phyloP scores from a whole-genome alignment of 2,888 invertebrate species.

The Zygaena filipendulae region DNA sequence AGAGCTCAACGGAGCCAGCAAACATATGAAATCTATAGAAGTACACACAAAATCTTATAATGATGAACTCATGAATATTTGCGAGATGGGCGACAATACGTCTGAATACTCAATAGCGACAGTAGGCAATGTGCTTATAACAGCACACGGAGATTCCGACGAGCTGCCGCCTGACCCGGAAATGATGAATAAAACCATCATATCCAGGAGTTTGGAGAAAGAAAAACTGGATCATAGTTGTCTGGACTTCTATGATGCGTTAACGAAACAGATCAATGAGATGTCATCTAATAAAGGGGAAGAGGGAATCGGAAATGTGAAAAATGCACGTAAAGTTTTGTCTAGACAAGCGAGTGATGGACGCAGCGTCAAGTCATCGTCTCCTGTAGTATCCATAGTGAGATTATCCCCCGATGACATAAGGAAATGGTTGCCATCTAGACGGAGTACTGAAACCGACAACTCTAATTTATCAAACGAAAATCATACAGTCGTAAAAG shows the following conservation, averaged over 20 bases:
- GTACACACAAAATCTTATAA: constrained; percentile 7
- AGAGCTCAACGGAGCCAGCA: background rate
- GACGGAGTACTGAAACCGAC: too few species aligned
- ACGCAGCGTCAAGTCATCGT: too few species aligned
- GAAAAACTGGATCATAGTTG: constrained; percentile 27
- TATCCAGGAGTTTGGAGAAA: constrained; percentile 30
- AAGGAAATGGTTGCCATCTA: constrained; percentile 17
- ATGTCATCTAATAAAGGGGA: background rate
- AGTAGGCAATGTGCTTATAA: constrained; percentile 32
- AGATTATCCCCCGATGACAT: constrained; percentile 18
- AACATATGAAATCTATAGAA: background rate
- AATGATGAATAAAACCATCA: constrained; percentile 22
- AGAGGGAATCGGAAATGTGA: too few species aligned
- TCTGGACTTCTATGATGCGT: too few species aligned
- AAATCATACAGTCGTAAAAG: too few species aligned
- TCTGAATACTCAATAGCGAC: constrained; percentile 34
- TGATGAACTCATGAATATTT: constrained; percentile 7
- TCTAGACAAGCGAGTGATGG: too few species aligned
- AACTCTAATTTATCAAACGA: constrained; percentile 15
- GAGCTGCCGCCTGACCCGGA: constrained; percentile 32
- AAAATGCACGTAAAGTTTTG: too few species aligned
- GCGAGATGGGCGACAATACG: constrained; percentile 13
- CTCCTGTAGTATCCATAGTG: constrained; percentile 12
- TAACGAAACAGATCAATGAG: constrained; percentile 1
- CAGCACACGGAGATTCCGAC: constrained; percentile 35